phyloP scores from a whole-genome alignment of 2,797 vertebrate genomes.

The Sphenopsis melanotis region DNA sequence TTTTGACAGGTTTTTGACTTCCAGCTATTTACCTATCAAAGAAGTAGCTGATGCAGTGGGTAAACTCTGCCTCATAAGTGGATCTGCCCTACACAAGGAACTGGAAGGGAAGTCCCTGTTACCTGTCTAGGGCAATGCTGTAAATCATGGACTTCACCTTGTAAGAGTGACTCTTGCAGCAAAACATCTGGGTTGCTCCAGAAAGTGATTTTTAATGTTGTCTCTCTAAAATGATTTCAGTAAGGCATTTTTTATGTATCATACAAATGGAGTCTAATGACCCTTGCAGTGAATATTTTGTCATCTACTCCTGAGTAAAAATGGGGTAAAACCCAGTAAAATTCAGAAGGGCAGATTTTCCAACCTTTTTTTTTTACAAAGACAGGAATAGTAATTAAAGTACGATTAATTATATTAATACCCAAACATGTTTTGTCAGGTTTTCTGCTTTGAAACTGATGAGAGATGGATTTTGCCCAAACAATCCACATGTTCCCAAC shows the following conservation, averaged over 20 bases:
- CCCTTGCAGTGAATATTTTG: not conserved
- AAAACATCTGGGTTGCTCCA: not conserved
- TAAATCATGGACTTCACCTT: not conserved
- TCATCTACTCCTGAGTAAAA: not conserved
- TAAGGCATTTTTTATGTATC: not conserved
- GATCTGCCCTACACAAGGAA: not conserved
- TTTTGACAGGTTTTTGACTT: constrained; percentile 12
- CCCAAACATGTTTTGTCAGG: not conserved
- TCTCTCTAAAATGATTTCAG: not conserved
- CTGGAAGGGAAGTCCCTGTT: not conserved
- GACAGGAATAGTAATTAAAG: not conserved
- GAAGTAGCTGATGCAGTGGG: not conserved
- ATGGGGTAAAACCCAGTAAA: not conserved
- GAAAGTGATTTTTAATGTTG: not conserved
- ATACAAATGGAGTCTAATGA: not conserved
- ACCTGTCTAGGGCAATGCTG: not conserved
- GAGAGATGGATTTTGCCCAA: not conserved
- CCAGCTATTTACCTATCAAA: not conserved
- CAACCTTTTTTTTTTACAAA: not conserved
- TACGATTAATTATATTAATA: not conserved
- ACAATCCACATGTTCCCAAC: not conserved
- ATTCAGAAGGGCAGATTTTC: not conserved
- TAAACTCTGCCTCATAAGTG: not conserved
- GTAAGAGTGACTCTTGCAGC: not conserved
- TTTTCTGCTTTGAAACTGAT: not conserved